Evolutionary conservation across 92 coral and sea anemone species (phyloP).

Genomic region (Porites rus): DNA sequence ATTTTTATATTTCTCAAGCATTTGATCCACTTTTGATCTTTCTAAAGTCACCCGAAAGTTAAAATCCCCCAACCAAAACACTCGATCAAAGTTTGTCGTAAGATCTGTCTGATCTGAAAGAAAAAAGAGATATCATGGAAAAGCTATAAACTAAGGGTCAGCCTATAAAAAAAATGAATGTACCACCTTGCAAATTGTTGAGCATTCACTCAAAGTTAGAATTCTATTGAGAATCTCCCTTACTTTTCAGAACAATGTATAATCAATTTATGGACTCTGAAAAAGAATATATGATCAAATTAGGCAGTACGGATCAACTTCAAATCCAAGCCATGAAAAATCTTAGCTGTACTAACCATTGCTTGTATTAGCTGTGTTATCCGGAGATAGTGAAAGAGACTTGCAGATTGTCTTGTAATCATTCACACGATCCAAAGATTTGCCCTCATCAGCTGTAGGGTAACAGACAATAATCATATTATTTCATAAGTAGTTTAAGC

Average conservation of each 20-base stretch:
- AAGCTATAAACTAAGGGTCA: no score
- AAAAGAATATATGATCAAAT: no score
- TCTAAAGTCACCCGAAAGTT: constrained; percentile 91
- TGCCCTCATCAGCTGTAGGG: constrained; percentile 90
- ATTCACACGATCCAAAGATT: constrained; percentile 86
- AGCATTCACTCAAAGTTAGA: no score
- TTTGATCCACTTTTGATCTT: constrained; percentile 71
- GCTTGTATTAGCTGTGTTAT: constrained; percentile 13
- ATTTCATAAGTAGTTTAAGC: no score
- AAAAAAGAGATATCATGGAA: neutral
- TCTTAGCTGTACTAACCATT: constrained; percentile 10
- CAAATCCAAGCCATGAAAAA: neutral
- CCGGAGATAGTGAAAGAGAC: constrained; percentile 81
- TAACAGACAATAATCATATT: neutral
- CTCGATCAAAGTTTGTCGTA: constrained; percentile 90
- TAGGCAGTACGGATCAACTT: no score
- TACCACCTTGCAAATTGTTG: no score
- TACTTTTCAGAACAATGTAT: no score
- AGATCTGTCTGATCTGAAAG: constrained; percentile 68
- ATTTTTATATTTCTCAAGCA: constrained; percentile 70
- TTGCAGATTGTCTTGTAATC: constrained; percentile 92
- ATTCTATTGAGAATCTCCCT: no score
- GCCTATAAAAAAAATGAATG: no score
- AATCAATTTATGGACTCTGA: no score
- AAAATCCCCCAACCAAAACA: constrained; percentile 98